phyloP scores from a whole-genome alignment of 2,888 invertebrate genomes.

The Heliconius ismenius region DNA sequence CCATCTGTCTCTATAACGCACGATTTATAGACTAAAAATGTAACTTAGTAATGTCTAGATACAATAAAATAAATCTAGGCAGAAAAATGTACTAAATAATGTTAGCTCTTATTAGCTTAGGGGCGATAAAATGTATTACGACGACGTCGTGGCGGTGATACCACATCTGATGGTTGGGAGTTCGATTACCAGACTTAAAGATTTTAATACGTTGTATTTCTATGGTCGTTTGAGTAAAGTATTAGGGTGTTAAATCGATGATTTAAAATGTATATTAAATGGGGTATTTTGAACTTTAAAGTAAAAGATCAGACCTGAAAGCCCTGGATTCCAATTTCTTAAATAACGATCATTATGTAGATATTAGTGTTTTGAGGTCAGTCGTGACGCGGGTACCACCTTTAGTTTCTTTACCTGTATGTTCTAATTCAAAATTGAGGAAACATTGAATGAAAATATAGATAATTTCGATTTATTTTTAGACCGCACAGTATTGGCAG shows the following conservation, averaged over 20 bases:
- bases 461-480: neutral
- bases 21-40: slow-evolving; percentile 20
- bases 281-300: too few species aligned
- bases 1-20: slow-evolving; percentile 25
- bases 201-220: too few species aligned
- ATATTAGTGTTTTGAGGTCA: too few species aligned
- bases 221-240: too few species aligned
- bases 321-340: too few species aligned
- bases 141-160: neutral
- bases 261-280: too few species aligned
- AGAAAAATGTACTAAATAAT: neutral
- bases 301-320: too few species aligned
- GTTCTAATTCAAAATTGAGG: neutral
- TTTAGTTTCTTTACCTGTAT: too few species aligned
- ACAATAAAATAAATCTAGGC: slow-evolving; percentile 16
- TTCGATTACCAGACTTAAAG: neutral
- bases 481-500: neutral
- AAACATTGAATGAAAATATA: neutral
- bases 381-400: too few species aligned
- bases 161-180: neutral
- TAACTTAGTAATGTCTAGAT: slow-evolving; percentile 6
- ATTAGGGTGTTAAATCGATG: too few species aligned
- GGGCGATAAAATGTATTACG: neutral
- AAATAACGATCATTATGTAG: too few species aligned
- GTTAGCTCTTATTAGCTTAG: slow-evolving; percentile 7